Percentiles rank a stretch among this genome's conserved stretches.
These are phyloP conservation scores for Meghimatium bilineatum DNA, from an alignment of 2,888 invertebrate genomes.

Conservation along the genomic window DNA sequence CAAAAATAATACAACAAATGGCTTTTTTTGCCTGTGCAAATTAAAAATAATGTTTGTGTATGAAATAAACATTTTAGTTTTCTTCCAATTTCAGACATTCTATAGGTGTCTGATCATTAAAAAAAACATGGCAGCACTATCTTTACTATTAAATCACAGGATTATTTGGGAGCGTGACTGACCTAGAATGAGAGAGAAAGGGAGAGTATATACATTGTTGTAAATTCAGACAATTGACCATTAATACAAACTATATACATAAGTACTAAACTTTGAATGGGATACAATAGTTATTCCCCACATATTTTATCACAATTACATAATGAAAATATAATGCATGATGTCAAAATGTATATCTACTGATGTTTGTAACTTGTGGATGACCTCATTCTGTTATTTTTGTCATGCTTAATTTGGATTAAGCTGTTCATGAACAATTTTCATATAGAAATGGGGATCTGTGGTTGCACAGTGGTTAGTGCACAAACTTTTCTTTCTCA, in stretches of 20 bases:
- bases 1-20: background rate
- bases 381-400: background rate
- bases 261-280: background rate
- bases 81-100: background rate
- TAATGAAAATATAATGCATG: background rate
- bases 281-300: background rate
- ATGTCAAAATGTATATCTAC: background rate
- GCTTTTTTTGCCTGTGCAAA: background rate
- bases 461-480: no score
- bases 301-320: background rate
- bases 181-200: background rate
- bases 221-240: background rate
- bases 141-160: background rate
- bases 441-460: no score
- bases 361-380: background rate
- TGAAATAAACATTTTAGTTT: background rate
- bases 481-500: no score
- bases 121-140: slow-evolving; percentile 18
- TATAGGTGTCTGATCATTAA: background rate
- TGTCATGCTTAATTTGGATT: background rate
- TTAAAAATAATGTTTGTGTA: background rate
- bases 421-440: no score
- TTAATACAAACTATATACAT: background rate
- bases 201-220: background rate
- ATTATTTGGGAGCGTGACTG: background rate